Evolutionary conservation across 1,140 invertebrate species (phyloP), one percentile per base, ranked within the genome.

Genomic region (Zelostemma sp.): DNA sequence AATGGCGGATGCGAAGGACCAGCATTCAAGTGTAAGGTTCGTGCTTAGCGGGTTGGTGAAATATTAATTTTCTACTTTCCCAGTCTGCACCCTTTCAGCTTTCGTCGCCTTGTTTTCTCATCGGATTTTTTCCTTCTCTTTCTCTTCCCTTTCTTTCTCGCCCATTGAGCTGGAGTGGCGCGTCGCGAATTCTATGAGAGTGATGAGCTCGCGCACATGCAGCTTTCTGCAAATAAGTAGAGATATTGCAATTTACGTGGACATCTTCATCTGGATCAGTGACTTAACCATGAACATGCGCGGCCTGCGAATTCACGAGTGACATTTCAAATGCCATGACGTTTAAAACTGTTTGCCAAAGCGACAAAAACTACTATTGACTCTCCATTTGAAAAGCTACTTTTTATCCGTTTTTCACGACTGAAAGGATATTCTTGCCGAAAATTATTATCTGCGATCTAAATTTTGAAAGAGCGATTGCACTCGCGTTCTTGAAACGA

Each of bases 31-130:
- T 18, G 25, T 55, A 33, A 57, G 45, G 49, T 51, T 33, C 21
- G 8, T 49, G 38, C 49, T 51, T 60, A 17, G 40, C 35, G 17
- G 33, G 35, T 15, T 18, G 45, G 45, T 54, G 46, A 50, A 64
- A 49, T 55, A 54, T 64, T 63, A 63, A 63, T 56, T 55, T 63
- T 63, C 60, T 49, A 54, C 53, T 66, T 54, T 53, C 49, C 49
- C 18, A 41, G 18, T 41, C 41, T 49, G 28, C 48, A 38, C 41
- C 40, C 41, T 66, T 19, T 58, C 43, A 21, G 49, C 33, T 18
- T 14, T 47, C 17, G 33, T 18, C 45, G 43, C 49, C 48, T 67
- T 67, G 50, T 50, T 58, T 58, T 65, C 48, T 28, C 62, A 62
- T 62, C 35, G 41, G 48, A 62, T 45, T 54, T 62, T 18, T 61